Base-by-base conservation (phyloP, 2,888 invertebrate genomes). In the Arrhopalites spinosus region DNA sequence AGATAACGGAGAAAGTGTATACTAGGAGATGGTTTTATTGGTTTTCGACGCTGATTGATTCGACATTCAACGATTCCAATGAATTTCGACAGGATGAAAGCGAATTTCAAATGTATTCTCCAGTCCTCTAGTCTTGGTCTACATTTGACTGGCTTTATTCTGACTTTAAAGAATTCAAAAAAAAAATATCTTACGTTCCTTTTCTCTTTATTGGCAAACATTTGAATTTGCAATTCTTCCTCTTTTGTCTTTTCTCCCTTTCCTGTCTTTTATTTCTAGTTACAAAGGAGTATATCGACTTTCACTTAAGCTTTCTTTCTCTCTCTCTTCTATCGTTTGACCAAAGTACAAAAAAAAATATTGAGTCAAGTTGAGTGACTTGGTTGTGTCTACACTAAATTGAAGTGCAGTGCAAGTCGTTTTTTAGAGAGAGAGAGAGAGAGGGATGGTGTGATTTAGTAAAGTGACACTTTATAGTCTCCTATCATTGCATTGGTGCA, bases 381-480 rank as follows among this genome's bases (percentile, higher is more conserved):
- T 50, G 7, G 3, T 17, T n/a, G 15, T 50, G 7, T 50, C n/a
- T 50, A 2, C 15, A 50, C 50, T 50, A n/a, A 15, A 50, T 2
- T n/a, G 50, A 15, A 50, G n/a, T 50, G n/a, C 50, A 50, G 15
- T 5, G 50, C 50, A 13, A 5, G 50, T 50, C 15, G n/a, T n/a
- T 36, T 36, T 3, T 36, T 36, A 50, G 15, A 50, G 11, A 50
- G n/a, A 17, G n/a, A 50, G 3, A 50, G n/a, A 15, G 50, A 17
- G 50, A 50, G 7, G n/a, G 43, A 66, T 23, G 43, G 5, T 20
- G 66, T 15, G 20, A 66, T 66, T 66, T 66, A 66, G 23, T 20
- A 66, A 66, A 66, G 30, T 66, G 66, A 66, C 66, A 66, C 66
- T 66, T 66, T 43, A 66, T 43, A 30, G 27, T 66, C 66, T 66